Conservation (phyloP, 2,888 invertebrate genomes). For the Ichneumoninae sp. region DNA sequence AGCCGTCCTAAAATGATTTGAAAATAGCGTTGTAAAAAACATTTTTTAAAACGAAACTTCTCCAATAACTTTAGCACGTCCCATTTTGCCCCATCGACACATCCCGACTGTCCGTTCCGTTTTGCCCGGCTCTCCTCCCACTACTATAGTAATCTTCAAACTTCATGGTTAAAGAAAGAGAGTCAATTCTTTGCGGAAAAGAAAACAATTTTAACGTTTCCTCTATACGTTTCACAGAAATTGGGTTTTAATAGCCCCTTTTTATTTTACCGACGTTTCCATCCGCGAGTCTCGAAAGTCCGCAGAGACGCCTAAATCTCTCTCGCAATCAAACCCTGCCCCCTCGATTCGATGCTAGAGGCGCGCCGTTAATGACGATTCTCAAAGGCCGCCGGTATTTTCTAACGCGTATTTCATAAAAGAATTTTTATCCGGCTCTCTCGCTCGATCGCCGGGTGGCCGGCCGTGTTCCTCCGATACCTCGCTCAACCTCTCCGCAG, state of each 20-base stretch:
- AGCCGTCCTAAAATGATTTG: too few species aligned
- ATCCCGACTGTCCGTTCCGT: too few species aligned
- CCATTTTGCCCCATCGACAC: too few species aligned
- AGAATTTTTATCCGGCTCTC: slow-evolving; percentile 2
- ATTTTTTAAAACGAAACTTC: too few species aligned
- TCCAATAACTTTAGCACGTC: too few species aligned
- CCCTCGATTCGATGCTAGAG: background rate
- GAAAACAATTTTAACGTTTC: background rate
- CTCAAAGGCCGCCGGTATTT: slow-evolving; percentile 6
- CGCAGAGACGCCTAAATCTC: background rate
- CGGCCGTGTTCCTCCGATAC: background rate
- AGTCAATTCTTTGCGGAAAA: background rate
- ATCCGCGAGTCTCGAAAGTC: background rate
- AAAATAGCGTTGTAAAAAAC: background rate
- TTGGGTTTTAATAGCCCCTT: background rate
- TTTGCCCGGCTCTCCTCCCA: too few species aligned
- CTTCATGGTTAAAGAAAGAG: background rate
- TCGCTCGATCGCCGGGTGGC: background rate
- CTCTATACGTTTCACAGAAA: background rate
- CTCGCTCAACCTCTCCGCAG: background rate
- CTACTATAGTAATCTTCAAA: background rate
- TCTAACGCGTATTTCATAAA: background rate
- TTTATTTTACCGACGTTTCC: background rate
- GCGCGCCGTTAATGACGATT: background rate
- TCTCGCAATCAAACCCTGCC: background rate